phyloP scores from a whole-genome alignment of 2,888 invertebrate genomes.

The Lottia gigantea region DNA sequence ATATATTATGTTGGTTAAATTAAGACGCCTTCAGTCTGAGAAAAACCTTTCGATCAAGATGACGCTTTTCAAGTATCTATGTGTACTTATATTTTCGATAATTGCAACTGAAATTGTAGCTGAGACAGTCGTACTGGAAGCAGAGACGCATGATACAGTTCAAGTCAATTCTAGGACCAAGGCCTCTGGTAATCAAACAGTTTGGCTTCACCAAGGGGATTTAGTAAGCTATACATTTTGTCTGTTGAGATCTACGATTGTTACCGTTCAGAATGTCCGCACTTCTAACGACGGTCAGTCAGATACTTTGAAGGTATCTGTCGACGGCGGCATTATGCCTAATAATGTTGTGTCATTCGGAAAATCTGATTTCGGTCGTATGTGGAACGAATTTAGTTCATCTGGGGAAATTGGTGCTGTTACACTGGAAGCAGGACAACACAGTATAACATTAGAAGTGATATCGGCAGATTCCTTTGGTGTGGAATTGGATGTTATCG shows the following conservation, averaged over 20 bases:
- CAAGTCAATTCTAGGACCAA: neutral
- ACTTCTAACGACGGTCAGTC: slow-evolving; percentile 41
- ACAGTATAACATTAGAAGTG: slow-evolving; percentile 31
- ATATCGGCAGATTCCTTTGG: slow-evolving; percentile 32
- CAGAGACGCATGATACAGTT: neutral
- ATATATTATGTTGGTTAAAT: too few relatives aligned
- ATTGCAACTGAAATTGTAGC: too few relatives aligned
- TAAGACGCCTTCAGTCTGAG: too few relatives aligned
- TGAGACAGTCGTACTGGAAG: neutral
- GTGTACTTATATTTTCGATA: too few relatives aligned
- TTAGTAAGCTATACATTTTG: slow-evolving; percentile 32
- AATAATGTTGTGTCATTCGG: slow-evolving; percentile 26
- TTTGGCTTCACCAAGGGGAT: slow-evolving; percentile 30
- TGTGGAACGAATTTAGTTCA: slow-evolving; percentile 15
- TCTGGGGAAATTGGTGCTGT: slow-evolving; percentile 33
- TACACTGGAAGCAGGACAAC: slow-evolving; percentile 31
- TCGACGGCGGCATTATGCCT: slow-evolving; percentile 20
- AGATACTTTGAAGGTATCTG: slow-evolving; percentile 19
- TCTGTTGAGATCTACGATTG: slow-evolving; percentile 27
- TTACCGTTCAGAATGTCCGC: slow-evolving; percentile 28
- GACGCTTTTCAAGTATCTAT: too few relatives aligned
- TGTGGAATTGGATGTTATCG: slow-evolving; percentile 42
- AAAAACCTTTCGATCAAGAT: too few relatives aligned
- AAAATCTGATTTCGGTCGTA: slow-evolving; percentile 5
- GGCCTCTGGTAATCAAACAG: slow-evolving; percentile 28